phyloP scores from a whole-genome alignment of 2,888 invertebrate species.

The Gastracanthus pulcherrimus region DNA sequence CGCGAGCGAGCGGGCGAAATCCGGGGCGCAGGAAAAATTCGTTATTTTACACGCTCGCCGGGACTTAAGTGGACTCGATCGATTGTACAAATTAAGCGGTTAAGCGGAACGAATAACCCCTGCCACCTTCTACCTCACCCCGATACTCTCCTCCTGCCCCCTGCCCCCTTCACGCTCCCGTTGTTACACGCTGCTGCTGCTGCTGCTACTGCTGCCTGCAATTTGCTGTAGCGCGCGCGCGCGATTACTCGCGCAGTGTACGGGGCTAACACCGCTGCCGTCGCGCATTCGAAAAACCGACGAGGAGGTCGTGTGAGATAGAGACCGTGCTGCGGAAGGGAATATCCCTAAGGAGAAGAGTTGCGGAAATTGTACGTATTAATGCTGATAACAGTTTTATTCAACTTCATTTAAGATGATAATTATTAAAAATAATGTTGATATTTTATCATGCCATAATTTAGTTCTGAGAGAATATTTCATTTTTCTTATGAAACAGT shows the following conservation, averaged over 20 bases:
- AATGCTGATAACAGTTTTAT: not conserved
- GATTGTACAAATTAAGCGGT: constrained; percentile 65
- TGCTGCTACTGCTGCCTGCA: constrained; percentile 23
- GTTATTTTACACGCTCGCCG: constrained; percentile 59
- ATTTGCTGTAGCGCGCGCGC: constrained; percentile 26
- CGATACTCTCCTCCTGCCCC: constrained; percentile 42
- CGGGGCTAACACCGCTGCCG: not conserved
- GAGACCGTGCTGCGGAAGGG: too few relatives aligned
- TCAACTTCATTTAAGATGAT: not conserved
- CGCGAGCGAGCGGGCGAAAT: not conserved
- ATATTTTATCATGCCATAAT: too few relatives aligned
- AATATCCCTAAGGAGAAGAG: not conserved
- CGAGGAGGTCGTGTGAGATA: not conserved
- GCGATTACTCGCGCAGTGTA: constrained; percentile 35
- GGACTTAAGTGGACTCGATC: constrained; percentile 60
- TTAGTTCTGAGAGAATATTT: too few relatives aligned
- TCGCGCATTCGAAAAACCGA: constrained; percentile 21
- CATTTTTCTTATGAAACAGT: too few relatives aligned
- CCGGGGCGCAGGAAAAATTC: constrained; percentile 50
- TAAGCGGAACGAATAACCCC: constrained; percentile 64
- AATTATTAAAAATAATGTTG: too few relatives aligned
- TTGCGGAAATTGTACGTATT: not conserved
- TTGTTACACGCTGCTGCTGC: constrained; percentile 1
- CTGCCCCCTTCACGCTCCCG: not conserved
- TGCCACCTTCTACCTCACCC: constrained; percentile 48